phyloP scores from a whole-genome alignment of 2,113 vertebrate species.

The Clupea harengus region DNA sequence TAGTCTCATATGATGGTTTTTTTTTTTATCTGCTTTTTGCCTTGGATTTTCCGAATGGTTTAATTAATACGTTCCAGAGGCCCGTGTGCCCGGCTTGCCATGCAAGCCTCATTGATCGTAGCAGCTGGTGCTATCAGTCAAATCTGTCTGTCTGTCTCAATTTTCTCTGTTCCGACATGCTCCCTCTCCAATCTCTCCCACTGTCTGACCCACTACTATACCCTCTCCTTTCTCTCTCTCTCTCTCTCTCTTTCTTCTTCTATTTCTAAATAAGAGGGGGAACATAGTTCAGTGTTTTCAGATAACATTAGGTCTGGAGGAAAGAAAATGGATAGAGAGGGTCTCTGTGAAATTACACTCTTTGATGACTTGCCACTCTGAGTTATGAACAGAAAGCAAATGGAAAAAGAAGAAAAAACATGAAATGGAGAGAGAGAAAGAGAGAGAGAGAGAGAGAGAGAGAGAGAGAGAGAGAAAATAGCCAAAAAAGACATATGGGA shows the following conservation, averaged over 20 bases:
- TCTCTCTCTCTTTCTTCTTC: neutral
- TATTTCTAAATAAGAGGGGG: neutral
- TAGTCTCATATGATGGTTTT: neutral
- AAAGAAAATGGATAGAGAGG: neutral
- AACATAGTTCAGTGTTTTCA: conserved; percentile 19
- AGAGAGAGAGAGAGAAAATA: neutral
- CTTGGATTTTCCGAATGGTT: neutral
- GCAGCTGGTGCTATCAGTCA: neutral
- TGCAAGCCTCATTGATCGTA: neutral
- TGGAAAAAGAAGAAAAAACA: neutral
- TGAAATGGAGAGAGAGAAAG: neutral
- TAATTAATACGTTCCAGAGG: neutral
- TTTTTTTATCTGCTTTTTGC: neutral
- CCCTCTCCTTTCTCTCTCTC: neutral
- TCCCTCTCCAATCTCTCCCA: neutral
- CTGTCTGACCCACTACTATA: neutral
- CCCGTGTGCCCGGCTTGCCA: neutral
- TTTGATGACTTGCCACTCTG: neutral
- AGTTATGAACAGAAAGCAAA: neutral
- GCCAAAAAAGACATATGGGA: neutral
- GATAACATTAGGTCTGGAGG: neutral
- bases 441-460: no score
- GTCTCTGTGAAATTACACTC: neutral
- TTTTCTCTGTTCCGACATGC: neutral
- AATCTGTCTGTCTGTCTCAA: neutral